Base-by-base conservation (phyloP, 1,140 invertebrate genomes). In the Lepidurus couesii region DNA sequence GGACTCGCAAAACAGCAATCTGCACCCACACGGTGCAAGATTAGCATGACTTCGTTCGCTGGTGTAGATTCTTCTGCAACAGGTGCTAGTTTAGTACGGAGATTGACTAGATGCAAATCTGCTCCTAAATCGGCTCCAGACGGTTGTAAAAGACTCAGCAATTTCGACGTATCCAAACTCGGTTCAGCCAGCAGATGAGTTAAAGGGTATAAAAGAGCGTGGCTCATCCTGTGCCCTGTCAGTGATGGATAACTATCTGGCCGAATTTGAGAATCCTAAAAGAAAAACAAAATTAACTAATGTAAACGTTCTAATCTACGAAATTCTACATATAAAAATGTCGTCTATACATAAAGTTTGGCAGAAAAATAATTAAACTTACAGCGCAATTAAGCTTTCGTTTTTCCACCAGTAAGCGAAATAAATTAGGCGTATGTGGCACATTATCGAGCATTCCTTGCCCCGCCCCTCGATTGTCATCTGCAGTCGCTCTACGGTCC, bases 391-490 rank as follows among this genome's bases (percentile, higher is more conserved):
- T 81, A 7, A 82, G 79, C 47, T 82, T 84, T 78, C 84, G 86
- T 75, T 84, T 86, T 83, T 96, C 94, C 7, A 95, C 81, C 13
- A 95, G 80, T 44, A 96, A 81, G 75, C 89, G 88, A 84, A 95
- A 96, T 21, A 89, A 86, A 83, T 93, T 92, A 78, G 90, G 86
- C 7, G 93, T 95, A n/a, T 91, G 89, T 80, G 90, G 87, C 43
- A 82, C 80, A 86, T 98, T 98, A 85, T 98, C 96, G 21, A 90
- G 85, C 7, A 97, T 91, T 6, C 95, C 95, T 86, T 99, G 95
- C 21, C 91, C 92, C 44, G 98, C 85, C 6, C 97, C 97, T 79
- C 96, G 87, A 84, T 97, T 94, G 85, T 99, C 98, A 86, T 99
- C 98, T 84, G 96, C 93, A 79, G 91, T 91, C 77, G 99, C 86